phyloP scores from a whole-genome alignment of 2,797 vertebrate genomes.

The Chelidonichthys spinosus region DNA sequence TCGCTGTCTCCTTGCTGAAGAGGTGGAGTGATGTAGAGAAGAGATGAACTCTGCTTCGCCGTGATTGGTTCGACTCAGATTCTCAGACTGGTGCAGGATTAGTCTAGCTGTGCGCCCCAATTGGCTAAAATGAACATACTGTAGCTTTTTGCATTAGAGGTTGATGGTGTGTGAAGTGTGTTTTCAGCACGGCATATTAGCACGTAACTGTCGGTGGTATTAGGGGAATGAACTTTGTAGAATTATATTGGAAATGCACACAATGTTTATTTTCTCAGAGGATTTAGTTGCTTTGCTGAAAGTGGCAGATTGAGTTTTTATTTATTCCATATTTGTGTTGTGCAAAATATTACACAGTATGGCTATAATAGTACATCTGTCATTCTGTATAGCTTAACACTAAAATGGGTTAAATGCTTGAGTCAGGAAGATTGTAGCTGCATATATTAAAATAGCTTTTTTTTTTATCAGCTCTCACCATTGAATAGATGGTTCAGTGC shows the following conservation, averaged over 20 bases:
- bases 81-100: slow-evolving; percentile 38
- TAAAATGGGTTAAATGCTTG: slow-evolving; percentile 23
- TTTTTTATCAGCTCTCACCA: slow-evolving; percentile 9
- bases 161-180: slow-evolving; percentile 47
- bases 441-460: slow-evolving; percentile 33
- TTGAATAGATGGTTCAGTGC: slow-evolving; percentile 22
- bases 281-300: slow-evolving; percentile 13
- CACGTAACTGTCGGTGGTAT: slow-evolving; percentile 34
- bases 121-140: slow-evolving; percentile 44
- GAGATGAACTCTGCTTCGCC: slow-evolving; percentile 47
- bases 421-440: slow-evolving; percentile 33
- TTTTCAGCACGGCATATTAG: slow-evolving; percentile 53
- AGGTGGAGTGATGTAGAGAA: slow-evolving; percentile 54
- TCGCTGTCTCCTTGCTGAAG: slow-evolving; percentile 48
- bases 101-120: slow-evolving; percentile 18
- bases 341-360: slow-evolving; percentile 2
- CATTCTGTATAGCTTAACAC: slow-evolving; percentile 15
- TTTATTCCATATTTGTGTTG: slow-evolving; percentile 4
- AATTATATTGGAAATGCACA: slow-evolving; percentile 26
- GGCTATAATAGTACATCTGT: slow-evolving; percentile 13
- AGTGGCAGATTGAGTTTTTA: slow-evolving; percentile 13
- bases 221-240: slow-evolving; percentile 31
- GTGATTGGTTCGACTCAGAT: slow-evolving; percentile 48
- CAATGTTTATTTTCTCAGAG: slow-evolving; percentile 37
- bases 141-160: slow-evolving; percentile 37